Percentiles rank a stretch among this genome's conserved stretches.
Evolutionary conservation across 2,888 invertebrate genomes (phyloP).

Genomic region (Dolomedes plantarius): DNA sequence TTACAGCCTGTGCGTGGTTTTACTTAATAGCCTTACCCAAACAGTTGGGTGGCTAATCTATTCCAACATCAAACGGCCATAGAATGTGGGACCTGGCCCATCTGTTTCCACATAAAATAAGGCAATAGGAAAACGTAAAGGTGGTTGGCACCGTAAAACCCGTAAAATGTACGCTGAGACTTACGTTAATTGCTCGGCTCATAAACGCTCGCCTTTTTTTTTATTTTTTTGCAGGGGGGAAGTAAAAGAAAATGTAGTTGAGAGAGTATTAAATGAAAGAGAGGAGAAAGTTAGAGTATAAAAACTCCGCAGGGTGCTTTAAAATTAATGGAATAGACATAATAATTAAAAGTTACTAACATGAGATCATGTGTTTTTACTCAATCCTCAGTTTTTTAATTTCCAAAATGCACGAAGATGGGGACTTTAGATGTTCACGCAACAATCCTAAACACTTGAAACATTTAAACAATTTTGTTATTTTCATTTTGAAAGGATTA

Average conservation of each 20-base stretch:
- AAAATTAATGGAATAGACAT: constrained; percentile 41
- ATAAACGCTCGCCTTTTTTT: constrained; percentile 50
- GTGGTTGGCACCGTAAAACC: constrained; percentile 32
- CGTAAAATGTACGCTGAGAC: constrained; percentile 42
- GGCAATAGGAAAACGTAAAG: constrained; percentile 42
- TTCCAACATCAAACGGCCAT: constrained; percentile 46
- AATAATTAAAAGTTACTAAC: constrained; percentile 47
- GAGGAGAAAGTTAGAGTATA: neutral
- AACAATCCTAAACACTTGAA: too few species aligned
- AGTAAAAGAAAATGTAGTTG: constrained; percentile 18
- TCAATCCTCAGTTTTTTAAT: neutral
- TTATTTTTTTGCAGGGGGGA: neutral
- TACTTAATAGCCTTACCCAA: constrained; percentile 55
- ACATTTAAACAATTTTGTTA: too few species aligned
- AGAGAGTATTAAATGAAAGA: constrained; percentile 9
- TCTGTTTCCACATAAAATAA: constrained; percentile 61
- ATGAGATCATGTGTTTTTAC: neutral
- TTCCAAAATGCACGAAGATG: neutral
- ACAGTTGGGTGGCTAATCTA: constrained; percentile 49
- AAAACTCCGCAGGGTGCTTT: constrained; percentile 38
- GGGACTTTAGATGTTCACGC: too few species aligned
- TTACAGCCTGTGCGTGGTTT: constrained; percentile 36
- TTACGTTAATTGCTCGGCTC: constrained; percentile 54
- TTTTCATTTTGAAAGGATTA: too few species aligned
- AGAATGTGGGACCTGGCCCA: constrained; percentile 55